Base-by-base conservation (phyloP, 2,888 invertebrate genomes). In the Didymodactylos carnosus region DNA sequence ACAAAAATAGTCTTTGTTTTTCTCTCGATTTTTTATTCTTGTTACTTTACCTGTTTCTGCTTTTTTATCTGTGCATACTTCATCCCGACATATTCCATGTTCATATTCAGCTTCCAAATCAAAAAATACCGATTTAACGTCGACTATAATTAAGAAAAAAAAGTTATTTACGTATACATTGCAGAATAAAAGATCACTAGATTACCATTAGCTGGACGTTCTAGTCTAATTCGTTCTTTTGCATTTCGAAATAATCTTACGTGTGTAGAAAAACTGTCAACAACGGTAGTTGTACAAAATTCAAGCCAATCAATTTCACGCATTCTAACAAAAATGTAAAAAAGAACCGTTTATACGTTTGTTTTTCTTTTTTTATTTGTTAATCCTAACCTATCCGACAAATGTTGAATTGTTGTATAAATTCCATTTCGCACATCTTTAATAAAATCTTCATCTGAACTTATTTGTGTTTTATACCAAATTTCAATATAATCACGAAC, bases 221-320 rank as follows among this genome's bases (percentile, higher is more conserved):
- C 78, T 46, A 75, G 75, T 43, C 78, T 77, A 39, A 81, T 78
- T 77, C 81, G 82, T 43, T 84, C 84, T 76, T 81, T 79, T 0
- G 93, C 90, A 81, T 91, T 89, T 78, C 92, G 88, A 81, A 90
- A 94, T 29, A 94, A 84, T 77, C 91, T 87, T 77, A 94, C 87
- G 84, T 94, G 94, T 39, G 90, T 89, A 1, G 92, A 92, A 77
- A 91, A 88, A 84, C 93, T 92, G 83, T 94, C 93, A 2, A 94
- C 91, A 76, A 93, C 86, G 76, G 88, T 87, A 41, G 90, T 90
- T 27, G 93, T 92, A 76, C 93, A 86, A 79, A 91, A 89, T 46
- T 91, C 89, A 78, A 91, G 89, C 91, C 93, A 92, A 83, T 94
- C 91, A 19, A 92, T 89, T 80, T 90, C 88, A 86, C 91, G 91